Conservation (phyloP, 1,140 invertebrate genomes). For the Venustaconcha ellipsiformis region DNA sequence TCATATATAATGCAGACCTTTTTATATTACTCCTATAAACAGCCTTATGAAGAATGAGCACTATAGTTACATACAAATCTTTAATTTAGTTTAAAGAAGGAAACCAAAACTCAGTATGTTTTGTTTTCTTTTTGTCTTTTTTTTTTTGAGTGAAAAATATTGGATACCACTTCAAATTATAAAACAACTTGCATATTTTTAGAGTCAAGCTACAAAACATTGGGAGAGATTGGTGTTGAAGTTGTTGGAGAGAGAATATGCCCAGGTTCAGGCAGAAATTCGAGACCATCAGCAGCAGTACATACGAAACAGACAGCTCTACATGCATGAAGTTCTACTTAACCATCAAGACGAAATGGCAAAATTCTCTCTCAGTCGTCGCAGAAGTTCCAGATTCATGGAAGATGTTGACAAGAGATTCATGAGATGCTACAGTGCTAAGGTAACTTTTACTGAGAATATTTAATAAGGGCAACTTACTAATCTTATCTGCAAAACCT, state of each 20-base stretch:
- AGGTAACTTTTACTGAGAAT: not conserved
- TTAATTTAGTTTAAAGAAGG: too few species aligned
- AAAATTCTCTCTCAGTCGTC: constrained; percentile 22
- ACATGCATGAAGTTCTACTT: constrained; percentile 46
- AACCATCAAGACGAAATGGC: constrained; percentile 49
- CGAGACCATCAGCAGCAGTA: constrained; percentile 38
- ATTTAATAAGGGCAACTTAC: too few species aligned
- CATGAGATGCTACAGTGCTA: constrained; percentile 19
- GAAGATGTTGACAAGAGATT: constrained; percentile 35
- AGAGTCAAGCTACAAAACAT: constrained; percentile 40
- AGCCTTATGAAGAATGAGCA: too few species aligned
- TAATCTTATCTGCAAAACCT: too few species aligned
- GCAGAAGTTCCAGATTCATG: constrained; percentile 12
- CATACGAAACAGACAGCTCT: constrained; percentile 40
- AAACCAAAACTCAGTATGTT: too few species aligned
- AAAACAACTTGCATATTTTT: not conserved
- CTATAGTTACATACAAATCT: too few species aligned
- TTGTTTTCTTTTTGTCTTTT: too few species aligned
- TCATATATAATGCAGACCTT: too few species aligned
- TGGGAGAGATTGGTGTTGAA: constrained; percentile 47
- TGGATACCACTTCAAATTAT: too few species aligned
- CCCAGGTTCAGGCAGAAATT: constrained; percentile 40
- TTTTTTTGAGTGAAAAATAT: too few species aligned
- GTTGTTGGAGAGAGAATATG: constrained; percentile 45
- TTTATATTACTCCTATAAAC: too few species aligned